Evolutionary conservation across 2,888 invertebrate genomes (phyloP).

Genomic region (Boloria selene): DNA sequence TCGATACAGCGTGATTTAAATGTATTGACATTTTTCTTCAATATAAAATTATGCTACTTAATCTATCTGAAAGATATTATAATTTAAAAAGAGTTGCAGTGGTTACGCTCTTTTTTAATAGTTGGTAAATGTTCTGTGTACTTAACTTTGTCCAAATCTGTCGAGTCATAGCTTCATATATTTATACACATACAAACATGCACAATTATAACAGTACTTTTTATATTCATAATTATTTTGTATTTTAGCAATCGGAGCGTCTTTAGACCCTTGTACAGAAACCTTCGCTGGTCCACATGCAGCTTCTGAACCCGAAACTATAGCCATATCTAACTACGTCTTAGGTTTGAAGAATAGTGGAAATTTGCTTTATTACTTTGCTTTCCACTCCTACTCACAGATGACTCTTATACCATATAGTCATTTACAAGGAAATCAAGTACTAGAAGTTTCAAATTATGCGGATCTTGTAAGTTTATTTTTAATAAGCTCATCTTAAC

Average conservation of each 20-base stretch:
- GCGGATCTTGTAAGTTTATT: conserved; percentile 57
- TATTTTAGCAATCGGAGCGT: conserved; percentile 61
- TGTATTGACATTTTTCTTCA: too few species aligned
- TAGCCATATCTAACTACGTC: conserved; percentile 62
- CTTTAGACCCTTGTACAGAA: conserved; percentile 66
- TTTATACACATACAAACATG: neutral
- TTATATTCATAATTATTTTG: neutral
- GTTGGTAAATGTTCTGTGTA: too few species aligned
- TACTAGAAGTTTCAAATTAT: conserved; percentile 59
- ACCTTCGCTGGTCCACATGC: conserved; percentile 74
- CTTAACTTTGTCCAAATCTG: too few species aligned
- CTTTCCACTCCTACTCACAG: conserved; percentile 82
- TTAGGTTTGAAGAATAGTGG: conserved; percentile 47
- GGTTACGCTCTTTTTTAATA: too few species aligned
- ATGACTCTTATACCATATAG: conserved; percentile 75
- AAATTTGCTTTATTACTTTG: conserved; percentile 70
- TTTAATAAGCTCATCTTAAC: neutral
- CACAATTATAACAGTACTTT: too few species aligned
- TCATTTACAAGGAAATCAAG: conserved; percentile 51
- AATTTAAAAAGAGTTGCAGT: too few species aligned
- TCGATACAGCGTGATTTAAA: too few species aligned
- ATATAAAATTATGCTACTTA: too few species aligned
- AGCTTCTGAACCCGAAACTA: conserved; percentile 79
- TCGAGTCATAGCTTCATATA: too few species aligned
- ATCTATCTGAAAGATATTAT: too few species aligned